phyloP scores from a whole-genome alignment of 2,888 invertebrate species.

The Scaptomyza parva region DNA sequence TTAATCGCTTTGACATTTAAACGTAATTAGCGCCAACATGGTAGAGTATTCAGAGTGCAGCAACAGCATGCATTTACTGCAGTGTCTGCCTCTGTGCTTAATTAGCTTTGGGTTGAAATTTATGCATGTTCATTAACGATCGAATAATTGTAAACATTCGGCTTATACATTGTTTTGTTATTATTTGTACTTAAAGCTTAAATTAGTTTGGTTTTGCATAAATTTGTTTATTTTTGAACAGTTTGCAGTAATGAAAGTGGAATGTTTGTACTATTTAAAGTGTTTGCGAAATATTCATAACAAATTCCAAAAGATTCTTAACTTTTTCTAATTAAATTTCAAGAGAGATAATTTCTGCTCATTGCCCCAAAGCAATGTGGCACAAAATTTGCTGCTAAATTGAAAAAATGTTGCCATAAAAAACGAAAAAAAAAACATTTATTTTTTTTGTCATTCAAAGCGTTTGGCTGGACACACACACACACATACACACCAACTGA shows the following conservation, averaged over 20 bases:
- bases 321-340: neutral
- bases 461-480: conserved; percentile 1
- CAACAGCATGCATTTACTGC: conserved; percentile 11
- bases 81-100: neutral
- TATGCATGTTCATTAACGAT: neutral
- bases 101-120: conserved; percentile 10
- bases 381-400: neutral
- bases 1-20: conserved; percentile 44
- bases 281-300: no score
- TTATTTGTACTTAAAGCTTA: neutral
- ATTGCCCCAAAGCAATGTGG: neutral
- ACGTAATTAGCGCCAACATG: conserved; percentile 41
- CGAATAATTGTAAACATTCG: neutral
- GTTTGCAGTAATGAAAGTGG: neutral
- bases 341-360: neutral
- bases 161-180: neutral
- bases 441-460: conserved; percentile 1
- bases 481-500: conserved; percentile 1
- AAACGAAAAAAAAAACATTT: no score
- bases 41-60: neutral
- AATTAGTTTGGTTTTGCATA: neutral
- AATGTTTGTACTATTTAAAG: neutral
- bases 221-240: neutral
- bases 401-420: conserved; percentile 5
- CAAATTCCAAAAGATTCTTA: neutral